Conservation (phyloP, 2,797 vertebrate species). For the Lacerta bilineata region DNA sequence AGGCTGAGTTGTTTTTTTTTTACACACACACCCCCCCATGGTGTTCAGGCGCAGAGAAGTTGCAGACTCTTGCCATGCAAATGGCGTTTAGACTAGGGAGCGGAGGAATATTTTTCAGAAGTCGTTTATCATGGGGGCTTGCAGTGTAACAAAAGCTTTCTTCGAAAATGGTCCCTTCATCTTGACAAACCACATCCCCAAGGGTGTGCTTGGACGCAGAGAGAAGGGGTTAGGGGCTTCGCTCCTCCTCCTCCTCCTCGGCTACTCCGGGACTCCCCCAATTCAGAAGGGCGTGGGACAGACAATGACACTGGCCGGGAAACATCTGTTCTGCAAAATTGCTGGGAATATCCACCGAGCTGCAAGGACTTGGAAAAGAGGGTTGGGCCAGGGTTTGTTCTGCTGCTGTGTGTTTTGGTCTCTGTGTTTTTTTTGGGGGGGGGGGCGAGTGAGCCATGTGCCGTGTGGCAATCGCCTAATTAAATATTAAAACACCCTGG, state of each 20-base stretch:
- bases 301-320: neutral
- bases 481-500: conserved; percentile 32
- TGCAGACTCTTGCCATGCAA: neutral
- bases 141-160: conserved; percentile 1
- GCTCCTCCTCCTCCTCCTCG: conserved; percentile 7
- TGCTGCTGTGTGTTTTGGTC: neutral
- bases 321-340: conserved; percentile 17
- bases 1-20: neutral
- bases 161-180: conserved; percentile 8
- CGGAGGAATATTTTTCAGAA: conserved; percentile 16
- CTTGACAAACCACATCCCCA: conserved; percentile 11
- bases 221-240: neutral
- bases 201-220: neutral
- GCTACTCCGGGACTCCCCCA: conserved; percentile 17
- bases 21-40: neutral
- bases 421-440: neutral
- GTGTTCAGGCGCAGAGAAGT: neutral
- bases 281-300: conserved; percentile 1
- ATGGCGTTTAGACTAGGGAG: conserved; percentile 3
- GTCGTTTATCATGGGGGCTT: conserved; percentile 15
- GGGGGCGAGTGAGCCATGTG: neutral
- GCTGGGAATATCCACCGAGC: neutral
- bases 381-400: neutral
- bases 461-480: conserved; percentile 33
- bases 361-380: neutral